Conservation (phyloP, 2,888 invertebrate genomes). For the Plagiodera versicolora region DNA sequence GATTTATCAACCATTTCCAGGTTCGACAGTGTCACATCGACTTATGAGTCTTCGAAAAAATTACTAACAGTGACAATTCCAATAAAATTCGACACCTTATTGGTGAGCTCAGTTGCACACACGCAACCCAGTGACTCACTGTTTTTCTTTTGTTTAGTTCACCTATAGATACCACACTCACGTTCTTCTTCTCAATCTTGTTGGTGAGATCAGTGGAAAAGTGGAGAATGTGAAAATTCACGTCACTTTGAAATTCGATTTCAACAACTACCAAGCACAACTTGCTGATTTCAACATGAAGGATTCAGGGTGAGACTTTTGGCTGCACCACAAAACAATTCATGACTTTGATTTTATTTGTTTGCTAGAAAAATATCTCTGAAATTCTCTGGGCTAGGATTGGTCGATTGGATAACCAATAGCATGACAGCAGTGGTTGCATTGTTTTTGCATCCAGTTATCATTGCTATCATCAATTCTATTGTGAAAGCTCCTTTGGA, state of each 20-base stretch:
- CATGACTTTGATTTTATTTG: neutral
- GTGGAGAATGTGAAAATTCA: slow-evolving; percentile 17
- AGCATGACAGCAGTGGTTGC: slow-evolving; percentile 23
- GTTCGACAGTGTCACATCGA: neutral
- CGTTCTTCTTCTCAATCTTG: slow-evolving; percentile 12
- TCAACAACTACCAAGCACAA: slow-evolving; percentile 11
- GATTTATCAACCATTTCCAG: slow-evolving; percentile 12
- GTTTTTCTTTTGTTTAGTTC: slow-evolving; percentile 18
- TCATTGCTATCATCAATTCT: slow-evolving; percentile 14
- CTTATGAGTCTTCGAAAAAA: slow-evolving; percentile 7
- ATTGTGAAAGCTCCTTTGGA: slow-evolving; percentile 16
- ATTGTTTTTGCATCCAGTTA: slow-evolving; percentile 21
- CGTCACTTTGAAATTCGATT: slow-evolving; percentile 17
- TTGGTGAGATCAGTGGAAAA: slow-evolving; percentile 20
- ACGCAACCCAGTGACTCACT: too few species aligned
- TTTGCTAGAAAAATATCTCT: slow-evolving; percentile 18
- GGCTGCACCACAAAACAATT: neutral
- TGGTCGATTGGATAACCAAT: slow-evolving; percentile 25
- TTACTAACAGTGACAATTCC: neutral
- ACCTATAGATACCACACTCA: slow-evolving; percentile 19
- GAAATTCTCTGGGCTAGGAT: slow-evolving; percentile 17
- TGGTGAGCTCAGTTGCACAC: too few species aligned
- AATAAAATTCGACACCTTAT: slow-evolving; percentile 7
- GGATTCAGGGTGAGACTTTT: slow-evolving; percentile 22
- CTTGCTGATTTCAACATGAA: slow-evolving; percentile 21